Evolutionary conservation across 2,888 invertebrate species (phyloP), one percentile per base, ranked within the genome.

Genomic region (Bombylius discolor): DNA sequence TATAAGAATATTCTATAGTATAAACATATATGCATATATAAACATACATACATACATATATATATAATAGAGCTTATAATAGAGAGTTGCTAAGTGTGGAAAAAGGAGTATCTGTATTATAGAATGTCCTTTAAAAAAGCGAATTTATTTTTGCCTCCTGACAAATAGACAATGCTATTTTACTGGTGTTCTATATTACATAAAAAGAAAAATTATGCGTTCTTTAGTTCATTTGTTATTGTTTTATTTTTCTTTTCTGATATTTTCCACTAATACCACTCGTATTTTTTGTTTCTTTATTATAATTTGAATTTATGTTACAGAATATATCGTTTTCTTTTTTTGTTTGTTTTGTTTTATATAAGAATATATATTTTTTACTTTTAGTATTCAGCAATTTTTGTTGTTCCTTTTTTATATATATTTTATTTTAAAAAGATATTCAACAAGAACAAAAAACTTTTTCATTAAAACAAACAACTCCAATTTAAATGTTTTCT

Each of bases 401-500:
- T 23, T 23, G 2, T 23, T 3, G 1, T 23, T 3, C 23, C 3
- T 23, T 23, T 23, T 23, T 23, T 23, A 23, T 23, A 23, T 23
- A 3, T 23, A 23, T 23, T 23, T 23, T 23, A 23, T 23, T 23
- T 23, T 23, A 23, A 23, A 23, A 23, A 23, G 23, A 23, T 23
- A 3, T 23, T 23, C 23, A 23, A 23, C 3, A 3, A 1, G 23
- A 23, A 23, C 23, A 36, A 14, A 44, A 53, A 54, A 54, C 49
- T 49, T 54, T 54, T 54, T 54, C 53, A 53, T 54, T 49, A 54
- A 45, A 49, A 13, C 47, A 14, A 45, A n/a, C 9, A 44, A 49
- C 53, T 48, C 32, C 53, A 54, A 49, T 49, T 54, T 49, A 54
- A 54, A 54, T 54, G 44, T 54, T 54, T 54, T 42, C 39, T 11